phyloP scores from a whole-genome alignment of 2,113 vertebrate species.

The Crotophaga sulcirostris region DNA sequence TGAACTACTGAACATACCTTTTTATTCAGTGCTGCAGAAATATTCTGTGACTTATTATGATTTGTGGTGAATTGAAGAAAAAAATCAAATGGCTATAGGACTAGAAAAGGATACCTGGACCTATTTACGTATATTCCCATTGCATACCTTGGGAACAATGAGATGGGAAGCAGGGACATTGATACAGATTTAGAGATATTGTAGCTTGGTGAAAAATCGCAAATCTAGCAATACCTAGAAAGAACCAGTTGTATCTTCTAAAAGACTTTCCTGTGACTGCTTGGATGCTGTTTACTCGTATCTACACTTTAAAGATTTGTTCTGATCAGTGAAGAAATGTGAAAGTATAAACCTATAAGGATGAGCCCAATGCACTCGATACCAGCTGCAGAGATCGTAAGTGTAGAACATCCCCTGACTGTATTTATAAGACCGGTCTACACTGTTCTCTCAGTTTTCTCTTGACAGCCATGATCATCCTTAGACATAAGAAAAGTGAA shows the following conservation, averaged over 20 bases:
- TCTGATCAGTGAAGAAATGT: not conserved
- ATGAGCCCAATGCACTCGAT: not conserved
- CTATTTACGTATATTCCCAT: not conserved
- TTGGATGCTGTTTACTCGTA: not conserved
- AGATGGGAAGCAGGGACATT: not conserved
- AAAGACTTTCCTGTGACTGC: not conserved
- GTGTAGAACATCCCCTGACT: not conserved
- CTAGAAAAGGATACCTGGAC: not conserved
- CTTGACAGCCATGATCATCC: not conserved
- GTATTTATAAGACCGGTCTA: not conserved
- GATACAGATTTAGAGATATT: not conserved
- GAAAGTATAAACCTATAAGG: not conserved
- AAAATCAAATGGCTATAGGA: not conserved
- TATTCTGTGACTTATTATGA: conserved; percentile 37
- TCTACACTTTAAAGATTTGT: not conserved
- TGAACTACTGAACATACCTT: conserved; percentile 70
- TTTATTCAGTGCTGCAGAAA: conserved; percentile 61
- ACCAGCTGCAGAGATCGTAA: not conserved
- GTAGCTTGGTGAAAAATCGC: not conserved
- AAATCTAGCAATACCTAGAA: not conserved
- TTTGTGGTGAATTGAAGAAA: conserved; percentile 25
- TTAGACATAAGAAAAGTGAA: not conserved
- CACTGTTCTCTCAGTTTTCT: not conserved
- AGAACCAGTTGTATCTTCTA: not conserved
- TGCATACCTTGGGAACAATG: not conserved